phyloP scores from a whole-genome alignment of 2,888 invertebrate species.

The Stenodema calcarata region DNA sequence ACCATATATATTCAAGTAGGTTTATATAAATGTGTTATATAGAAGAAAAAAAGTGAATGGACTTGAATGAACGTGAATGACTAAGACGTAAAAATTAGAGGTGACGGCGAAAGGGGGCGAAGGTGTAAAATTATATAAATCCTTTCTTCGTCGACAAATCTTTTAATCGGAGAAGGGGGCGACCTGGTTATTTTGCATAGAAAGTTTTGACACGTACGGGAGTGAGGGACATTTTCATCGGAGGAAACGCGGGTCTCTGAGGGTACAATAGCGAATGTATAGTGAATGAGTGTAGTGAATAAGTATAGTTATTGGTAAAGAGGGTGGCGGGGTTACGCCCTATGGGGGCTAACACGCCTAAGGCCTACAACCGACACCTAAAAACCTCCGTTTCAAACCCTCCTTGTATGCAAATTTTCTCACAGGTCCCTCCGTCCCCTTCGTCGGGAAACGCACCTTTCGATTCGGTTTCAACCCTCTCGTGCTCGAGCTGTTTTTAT shows the following conservation, averaged over 20 bases:
- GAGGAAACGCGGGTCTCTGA: neutral
- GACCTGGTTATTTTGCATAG: constrained; percentile 44
- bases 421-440: constrained; percentile 29
- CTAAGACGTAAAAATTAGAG: neutral
- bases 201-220: constrained; percentile 39
- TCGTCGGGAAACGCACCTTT: neutral
- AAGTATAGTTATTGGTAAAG: neutral
- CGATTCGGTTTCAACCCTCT: constrained; percentile 26
- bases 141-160: neutral
- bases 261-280: neutral
- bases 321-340: neutral
- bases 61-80: neutral
- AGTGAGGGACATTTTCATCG: neutral
- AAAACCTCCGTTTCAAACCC: neutral
- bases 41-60: too few relatives aligned
- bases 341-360: constrained; percentile 1
- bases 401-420: constrained; percentile 47
- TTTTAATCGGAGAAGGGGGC: neutral
- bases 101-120: neutral
- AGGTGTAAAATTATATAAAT: constrained; percentile 14
- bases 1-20: too few relatives aligned
- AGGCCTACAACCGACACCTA: constrained; percentile 42
- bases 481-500: neutral
- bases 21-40: too few relatives aligned
- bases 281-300: neutral